phyloP scores from a whole-genome alignment of 1,140 invertebrate species.

The Aphidius gifuensis region DNA sequence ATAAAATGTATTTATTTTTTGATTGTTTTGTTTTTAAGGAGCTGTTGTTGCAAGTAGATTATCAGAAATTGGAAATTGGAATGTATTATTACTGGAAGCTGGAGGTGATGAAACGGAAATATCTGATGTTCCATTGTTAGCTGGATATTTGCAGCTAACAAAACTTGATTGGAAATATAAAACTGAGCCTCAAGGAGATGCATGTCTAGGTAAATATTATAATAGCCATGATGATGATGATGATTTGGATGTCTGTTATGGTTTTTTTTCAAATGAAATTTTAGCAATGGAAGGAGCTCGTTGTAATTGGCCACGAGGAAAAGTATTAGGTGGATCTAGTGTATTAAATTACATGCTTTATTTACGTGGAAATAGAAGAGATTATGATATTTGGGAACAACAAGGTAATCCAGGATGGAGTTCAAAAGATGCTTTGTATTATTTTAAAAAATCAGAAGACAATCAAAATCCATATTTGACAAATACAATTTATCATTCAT shows the following conservation, averaged over 20 bases:
- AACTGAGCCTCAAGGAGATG: slow-evolving; percentile 79
- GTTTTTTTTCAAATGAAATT: not conserved
- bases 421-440: slow-evolving; percentile 79
- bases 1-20: not conserved
- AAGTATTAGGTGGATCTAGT: slow-evolving; percentile 75
- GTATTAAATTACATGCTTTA: slow-evolving; percentile 98
- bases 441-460: slow-evolving; percentile 91
- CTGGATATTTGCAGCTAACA: slow-evolving; percentile 82
- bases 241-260: too few species aligned
- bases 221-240: too few species aligned
- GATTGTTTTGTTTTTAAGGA: slow-evolving; percentile 51
- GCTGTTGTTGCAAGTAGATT: slow-evolving; percentile 89
- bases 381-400: slow-evolving; percentile 92
- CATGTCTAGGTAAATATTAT: slow-evolving; percentile 63
- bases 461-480: slow-evolving; percentile 81
- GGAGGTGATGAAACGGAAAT: slow-evolving; percentile 90
- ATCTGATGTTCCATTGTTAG: slow-evolving; percentile 82
- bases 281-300: slow-evolving; percentile 75
- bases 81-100: slow-evolving; percentile 84
- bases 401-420: slow-evolving; percentile 91
- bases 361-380: slow-evolving; percentile 84
- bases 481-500: slow-evolving; percentile 72
- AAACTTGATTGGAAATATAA: slow-evolving; percentile 91
- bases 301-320: slow-evolving; percentile 85
- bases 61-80: slow-evolving; percentile 77